Conservation (phyloP, 2,113 vertebrate species). For the Python bivittatus region DNA sequence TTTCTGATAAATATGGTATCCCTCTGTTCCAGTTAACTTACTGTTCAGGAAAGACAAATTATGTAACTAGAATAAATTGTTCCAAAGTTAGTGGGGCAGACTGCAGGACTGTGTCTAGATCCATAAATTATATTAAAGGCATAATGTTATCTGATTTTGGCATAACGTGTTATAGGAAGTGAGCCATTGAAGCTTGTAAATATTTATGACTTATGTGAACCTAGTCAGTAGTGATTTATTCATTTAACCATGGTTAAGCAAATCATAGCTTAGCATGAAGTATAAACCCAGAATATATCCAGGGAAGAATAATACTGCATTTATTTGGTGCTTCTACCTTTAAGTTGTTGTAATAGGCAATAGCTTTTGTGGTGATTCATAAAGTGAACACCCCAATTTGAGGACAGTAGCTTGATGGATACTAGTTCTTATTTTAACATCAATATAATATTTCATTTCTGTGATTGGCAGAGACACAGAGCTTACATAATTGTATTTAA, state of each 20-base stretch:
- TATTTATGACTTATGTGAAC: neutral
- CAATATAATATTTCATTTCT: neutral
- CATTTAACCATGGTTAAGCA: neutral
- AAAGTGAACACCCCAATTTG: neutral
- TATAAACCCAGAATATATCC: neutral
- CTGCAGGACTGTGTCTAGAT: neutral
- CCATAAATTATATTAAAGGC: neutral
- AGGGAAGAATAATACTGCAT: neutral
- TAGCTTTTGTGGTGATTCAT: neutral
- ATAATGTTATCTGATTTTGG: neutral
- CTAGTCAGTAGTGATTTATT: neutral
- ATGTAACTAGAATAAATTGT: neutral
- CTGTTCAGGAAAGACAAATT: neutral
- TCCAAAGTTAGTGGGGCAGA: neutral
- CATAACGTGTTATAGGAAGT: neutral
- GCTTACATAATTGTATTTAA: too few species aligned
- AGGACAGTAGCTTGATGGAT: accelerated
- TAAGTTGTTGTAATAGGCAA: neutral
- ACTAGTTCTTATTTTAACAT: neutral
- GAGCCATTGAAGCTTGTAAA: neutral
- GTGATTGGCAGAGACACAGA: too few species aligned
- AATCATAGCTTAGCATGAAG: neutral
- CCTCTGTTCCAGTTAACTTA: neutral
- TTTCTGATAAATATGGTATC: neutral
- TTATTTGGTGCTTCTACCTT: neutral